Percentiles rank a stretch among this genome's conserved stretches.
Evolutionary conservation across 2,888 invertebrate genomes (phyloP).

Genomic region (Bursaphelenchus okinawaensis): DNA sequence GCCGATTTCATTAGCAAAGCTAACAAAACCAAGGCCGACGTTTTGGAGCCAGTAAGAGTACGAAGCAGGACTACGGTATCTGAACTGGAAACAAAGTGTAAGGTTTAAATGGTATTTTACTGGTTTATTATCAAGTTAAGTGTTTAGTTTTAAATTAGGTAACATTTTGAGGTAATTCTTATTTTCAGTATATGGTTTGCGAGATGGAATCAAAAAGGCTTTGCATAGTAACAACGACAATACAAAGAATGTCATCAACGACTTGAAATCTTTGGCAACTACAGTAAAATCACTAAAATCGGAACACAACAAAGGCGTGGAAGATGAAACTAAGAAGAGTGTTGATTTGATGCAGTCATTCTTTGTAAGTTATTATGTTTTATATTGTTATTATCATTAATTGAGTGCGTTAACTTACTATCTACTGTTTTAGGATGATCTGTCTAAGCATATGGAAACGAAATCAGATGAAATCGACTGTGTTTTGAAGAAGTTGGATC

Average conservation of each 20-base stretch:
- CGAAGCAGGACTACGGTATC: not conserved
- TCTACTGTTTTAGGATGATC: not conserved
- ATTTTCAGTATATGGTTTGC: not conserved
- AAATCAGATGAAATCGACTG: not conserved
- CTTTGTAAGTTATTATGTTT: not conserved
- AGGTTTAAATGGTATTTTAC: not conserved
- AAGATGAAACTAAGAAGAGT: not conserved
- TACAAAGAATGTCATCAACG: not conserved
- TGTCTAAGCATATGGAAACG: not conserved
- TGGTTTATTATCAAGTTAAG: no score
- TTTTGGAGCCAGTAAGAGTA: constrained; percentile 1
- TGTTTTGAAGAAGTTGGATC: not conserved
- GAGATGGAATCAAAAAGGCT: not conserved
- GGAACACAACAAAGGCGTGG: not conserved
- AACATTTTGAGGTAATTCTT: not conserved
- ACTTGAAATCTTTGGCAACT: not conserved
- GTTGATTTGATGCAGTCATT: not conserved
- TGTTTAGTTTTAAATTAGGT: no score
- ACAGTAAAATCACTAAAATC: not conserved
- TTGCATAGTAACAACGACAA: not conserved
- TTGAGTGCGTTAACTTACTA: no score
- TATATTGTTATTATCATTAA: no score
- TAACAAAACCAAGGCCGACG: not conserved
- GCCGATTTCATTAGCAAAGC: constrained; percentile 16
- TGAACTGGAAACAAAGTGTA: not conserved